These are phyloP conservation scores for Passer montanus DNA, from an alignment of 2,113 vertebrate genomes.

Conservation along the genomic window DNA sequence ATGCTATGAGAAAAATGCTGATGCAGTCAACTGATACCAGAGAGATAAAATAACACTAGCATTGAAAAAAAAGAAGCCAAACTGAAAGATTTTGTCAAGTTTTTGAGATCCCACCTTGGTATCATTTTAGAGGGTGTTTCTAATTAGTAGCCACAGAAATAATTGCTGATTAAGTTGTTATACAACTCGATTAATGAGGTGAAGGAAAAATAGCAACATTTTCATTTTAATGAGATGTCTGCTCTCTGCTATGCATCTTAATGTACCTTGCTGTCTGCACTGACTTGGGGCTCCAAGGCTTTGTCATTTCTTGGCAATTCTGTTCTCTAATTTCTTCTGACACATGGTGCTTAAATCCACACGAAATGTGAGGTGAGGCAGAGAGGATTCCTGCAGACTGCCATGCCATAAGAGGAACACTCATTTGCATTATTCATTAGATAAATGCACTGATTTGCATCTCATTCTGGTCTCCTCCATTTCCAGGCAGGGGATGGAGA, in stretches of 20 bases:
- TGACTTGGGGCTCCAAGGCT: conserved; percentile 65
- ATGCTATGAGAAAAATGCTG: conserved; percentile 28
- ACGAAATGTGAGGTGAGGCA: conserved; percentile 74
- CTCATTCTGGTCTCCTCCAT: conserved; percentile 70
- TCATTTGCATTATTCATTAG: conserved; percentile 86
- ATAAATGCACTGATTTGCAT: conserved; percentile 80
- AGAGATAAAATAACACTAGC: not conserved
- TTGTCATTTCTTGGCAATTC: conserved; percentile 73
- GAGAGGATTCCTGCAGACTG: conserved; percentile 78
- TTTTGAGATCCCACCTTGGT: not conserved
- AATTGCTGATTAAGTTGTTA: conserved; percentile 58
- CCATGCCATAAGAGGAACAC: conserved; percentile 56
- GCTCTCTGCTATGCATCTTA: conserved; percentile 54
- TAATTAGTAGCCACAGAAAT: conserved; percentile 58
- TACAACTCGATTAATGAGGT: conserved; percentile 73
- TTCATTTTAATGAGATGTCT: conserved; percentile 77
- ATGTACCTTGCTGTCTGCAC: conserved; percentile 62
- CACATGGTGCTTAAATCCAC: conserved; percentile 77
- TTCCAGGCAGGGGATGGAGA: conserved; percentile 57
- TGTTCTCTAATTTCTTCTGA: conserved; percentile 78
- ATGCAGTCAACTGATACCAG: conserved; percentile 8
- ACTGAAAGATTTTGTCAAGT: not conserved
- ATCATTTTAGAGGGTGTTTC: not conserved
- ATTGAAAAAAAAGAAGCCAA: not conserved
- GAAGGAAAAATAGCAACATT: conserved; percentile 76